Evolutionary conservation across 2,113 vertebrate genomes (phyloP).

Genomic region (Alosa alosa): DNA sequence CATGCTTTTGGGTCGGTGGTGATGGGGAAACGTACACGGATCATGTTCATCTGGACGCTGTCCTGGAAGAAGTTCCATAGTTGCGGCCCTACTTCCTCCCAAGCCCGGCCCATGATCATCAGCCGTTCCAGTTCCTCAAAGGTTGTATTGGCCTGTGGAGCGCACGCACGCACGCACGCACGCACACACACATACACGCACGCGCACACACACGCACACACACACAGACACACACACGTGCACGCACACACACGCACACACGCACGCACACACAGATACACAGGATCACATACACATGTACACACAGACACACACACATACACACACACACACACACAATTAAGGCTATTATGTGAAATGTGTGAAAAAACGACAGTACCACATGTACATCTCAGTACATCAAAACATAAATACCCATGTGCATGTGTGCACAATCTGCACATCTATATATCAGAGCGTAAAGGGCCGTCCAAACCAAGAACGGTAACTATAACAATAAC

Average conservation of each 20-base stretch:
- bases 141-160: conserved; percentile 86
- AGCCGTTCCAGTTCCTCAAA: conserved; percentile 89
- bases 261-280: no score
- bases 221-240: conserved; percentile 10
- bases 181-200: neutral
- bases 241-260: conserved; percentile 14
- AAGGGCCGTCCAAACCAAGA: no score
- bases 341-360: no score
- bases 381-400: neutral
- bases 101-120: conserved; percentile 77
- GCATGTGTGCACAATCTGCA: neutral
- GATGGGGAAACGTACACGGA: conserved; percentile 75
- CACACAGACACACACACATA: no score
- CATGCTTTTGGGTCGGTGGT: neutral
- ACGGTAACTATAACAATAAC: no score
- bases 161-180: conserved; percentile 39
- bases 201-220: neutral
- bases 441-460: no score
- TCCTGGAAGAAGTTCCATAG: conserved; percentile 87
- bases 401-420: neutral
- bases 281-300: no score
- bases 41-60: conserved; percentile 89
- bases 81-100: conserved; percentile 92
- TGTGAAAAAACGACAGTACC: no score
- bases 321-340: neutral